Conservation (phyloP, 2,113 vertebrate species). For the Tapirus terrestris region DNA sequence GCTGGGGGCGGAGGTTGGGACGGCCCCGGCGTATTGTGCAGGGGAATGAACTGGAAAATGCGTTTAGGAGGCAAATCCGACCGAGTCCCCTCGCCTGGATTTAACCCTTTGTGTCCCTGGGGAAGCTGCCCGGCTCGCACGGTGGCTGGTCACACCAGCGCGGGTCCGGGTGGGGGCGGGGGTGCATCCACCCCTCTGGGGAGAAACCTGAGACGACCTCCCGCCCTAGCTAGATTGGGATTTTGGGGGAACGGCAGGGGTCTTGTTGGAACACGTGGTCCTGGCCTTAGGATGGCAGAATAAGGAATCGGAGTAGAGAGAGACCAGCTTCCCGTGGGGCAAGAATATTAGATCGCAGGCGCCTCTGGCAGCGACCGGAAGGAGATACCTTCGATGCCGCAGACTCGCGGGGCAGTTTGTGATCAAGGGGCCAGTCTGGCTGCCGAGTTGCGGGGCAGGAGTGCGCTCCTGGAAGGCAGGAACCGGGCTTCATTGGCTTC, state of each 20-base stretch:
- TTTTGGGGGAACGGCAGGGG: background rate
- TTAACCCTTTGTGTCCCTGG: conserved; percentile 67
- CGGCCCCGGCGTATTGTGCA: conserved; percentile 51
- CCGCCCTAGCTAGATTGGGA: background rate
- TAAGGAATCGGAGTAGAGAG: background rate
- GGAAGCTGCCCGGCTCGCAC: background rate
- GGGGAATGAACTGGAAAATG: conserved; percentile 80
- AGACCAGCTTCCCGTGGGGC: background rate
- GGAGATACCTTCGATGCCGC: background rate
- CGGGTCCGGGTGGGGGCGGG: background rate
- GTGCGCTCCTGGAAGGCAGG: background rate
- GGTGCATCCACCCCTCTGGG: background rate
- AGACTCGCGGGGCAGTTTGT: background rate
- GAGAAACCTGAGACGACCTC: conserved; percentile 31
- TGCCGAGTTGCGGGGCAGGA: background rate
- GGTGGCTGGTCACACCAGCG: background rate
- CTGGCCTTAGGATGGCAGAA: background rate
- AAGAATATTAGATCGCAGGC: background rate
- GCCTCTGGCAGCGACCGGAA: fast-evolving
- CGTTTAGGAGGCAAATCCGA: conserved; percentile 67
- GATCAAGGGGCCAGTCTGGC: background rate
- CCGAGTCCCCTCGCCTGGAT: conserved; percentile 50
- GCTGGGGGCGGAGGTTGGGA: conserved; percentile 53
- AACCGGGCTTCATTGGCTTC: background rate
- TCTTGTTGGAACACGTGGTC: conserved; percentile 24